Evolutionary conservation across 2,888 invertebrate genomes (phyloP), one percentile per base, ranked within the genome.

Genomic region (Sylvicola fuscatus): DNA sequence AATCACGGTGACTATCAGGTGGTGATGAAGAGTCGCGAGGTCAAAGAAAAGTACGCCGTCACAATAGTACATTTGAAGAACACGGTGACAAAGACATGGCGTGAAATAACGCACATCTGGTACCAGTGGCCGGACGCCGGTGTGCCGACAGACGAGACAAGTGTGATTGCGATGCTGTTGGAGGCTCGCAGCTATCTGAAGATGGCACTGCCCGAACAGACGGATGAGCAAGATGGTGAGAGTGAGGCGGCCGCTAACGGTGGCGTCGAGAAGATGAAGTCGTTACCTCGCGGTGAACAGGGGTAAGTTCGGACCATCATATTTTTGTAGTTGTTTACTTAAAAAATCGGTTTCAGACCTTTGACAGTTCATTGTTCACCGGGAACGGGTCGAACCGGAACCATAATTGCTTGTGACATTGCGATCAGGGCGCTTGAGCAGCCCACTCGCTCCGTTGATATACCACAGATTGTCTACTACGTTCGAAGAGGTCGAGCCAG

Each of bases 61-160:
- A 87, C 89, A 15, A 76, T 71, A 45, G 63, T 92, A 13, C 78
- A 84, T 53, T 61, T 92, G 2, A 82, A 84, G 63, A 81, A 83
- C 54, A 62, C 80, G 56, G 68, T 73, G 43, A 79, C 78, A 32
- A 81, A 83, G 53, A 75, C 80, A 40, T 80, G 81, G 68, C 62
- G 90, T 31, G 89, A 92, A 54, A 68, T 92, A 37, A 82, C 76
- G 1, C 92, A 92, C 50, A 72, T 89, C 49, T 92, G 92, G 90
- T 89, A 86, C 62, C 73, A 84, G 49, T 93, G 92, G 92, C 90
- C 92, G 0, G 58, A 58, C 37, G 72, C 77, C 41, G 87, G 87
- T 1, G 78, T 82, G 1, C 90, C 90, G 2, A 68, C 70, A 6
- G 87, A 89, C 48, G 76, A 77, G 35, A 74, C 80, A 35, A 79